Percentiles rank a stretch among this genome's conserved stretches.
Conservation (phyloP, 2,113 vertebrate species). For the Vicugna pacos region DNA sequence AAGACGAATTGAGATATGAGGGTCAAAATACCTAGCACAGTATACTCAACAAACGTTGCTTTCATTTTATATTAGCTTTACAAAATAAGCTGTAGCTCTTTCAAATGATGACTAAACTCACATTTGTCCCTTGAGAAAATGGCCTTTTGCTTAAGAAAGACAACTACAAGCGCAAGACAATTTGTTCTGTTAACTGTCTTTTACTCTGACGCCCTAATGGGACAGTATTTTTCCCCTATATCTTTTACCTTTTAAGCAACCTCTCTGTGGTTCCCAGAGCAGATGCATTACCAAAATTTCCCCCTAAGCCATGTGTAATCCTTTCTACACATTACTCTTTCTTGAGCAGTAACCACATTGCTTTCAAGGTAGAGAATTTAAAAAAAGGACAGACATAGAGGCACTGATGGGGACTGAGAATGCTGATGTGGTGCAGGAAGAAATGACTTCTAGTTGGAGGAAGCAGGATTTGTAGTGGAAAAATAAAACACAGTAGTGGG, state of each 20-base stretch:
- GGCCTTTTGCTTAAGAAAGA: constrained; percentile 61
- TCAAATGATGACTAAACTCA: constrained; percentile 71
- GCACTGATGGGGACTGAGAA: neutral
- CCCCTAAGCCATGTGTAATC: neutral
- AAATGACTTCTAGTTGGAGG: neutral
- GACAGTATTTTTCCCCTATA: neutral
- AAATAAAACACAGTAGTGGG: neutral
- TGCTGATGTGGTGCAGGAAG: accelerated
- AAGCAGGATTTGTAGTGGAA: neutral
- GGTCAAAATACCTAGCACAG: neutral
- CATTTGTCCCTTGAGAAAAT: constrained; percentile 54
- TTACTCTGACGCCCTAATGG: neutral
- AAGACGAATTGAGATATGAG: constrained; percentile 29
- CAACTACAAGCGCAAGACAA: neutral
- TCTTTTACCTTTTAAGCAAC: neutral
- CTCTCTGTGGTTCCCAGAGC: neutral
- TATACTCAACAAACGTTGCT: neutral
- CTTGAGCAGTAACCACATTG: neutral
- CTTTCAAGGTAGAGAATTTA: neutral
- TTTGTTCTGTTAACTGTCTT: constrained; percentile 1
- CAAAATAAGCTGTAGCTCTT: constrained; percentile 55
- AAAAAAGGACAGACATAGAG: neutral
- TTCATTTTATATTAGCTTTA: constrained; percentile 45
- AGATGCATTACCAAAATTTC: neutral
- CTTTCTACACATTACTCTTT: neutral